phyloP scores from a whole-genome alignment of 2,113 vertebrate species.

The Thryonomys swinderianus region DNA sequence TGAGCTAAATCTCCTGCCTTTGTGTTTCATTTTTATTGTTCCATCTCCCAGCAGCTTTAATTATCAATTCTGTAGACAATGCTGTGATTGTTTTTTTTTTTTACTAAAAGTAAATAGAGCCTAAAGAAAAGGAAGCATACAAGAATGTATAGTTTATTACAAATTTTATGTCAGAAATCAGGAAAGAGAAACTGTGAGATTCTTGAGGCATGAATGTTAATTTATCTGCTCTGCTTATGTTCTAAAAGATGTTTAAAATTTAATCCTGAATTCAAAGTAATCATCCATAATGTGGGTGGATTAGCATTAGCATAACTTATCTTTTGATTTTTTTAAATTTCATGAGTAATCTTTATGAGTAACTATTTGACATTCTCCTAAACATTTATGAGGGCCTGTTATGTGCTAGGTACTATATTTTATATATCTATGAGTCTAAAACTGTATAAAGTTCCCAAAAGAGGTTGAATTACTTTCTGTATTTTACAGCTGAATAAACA shows the following conservation, averaged over 20 bases:
- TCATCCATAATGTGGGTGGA: slow-evolving; percentile 32
- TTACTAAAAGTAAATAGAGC: slow-evolving; percentile 61
- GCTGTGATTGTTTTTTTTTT: slow-evolving; percentile 23
- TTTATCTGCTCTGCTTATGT: slow-evolving; percentile 51
- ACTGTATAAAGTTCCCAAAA: not conserved
- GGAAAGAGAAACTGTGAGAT: slow-evolving; percentile 22
- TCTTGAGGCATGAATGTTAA: slow-evolving; percentile 45
- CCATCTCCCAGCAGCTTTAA: not conserved
- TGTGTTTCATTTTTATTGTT: slow-evolving; percentile 59
- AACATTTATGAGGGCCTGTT: slow-evolving; percentile 36
- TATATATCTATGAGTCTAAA: not conserved
- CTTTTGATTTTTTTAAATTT: slow-evolving; percentile 35
- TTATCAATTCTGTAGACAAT: slow-evolving; percentile 25
- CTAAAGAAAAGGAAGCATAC: not conserved
- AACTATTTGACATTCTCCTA: not conserved
- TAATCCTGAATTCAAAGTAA: slow-evolving; percentile 55
- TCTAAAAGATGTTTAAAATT: slow-evolving; percentile 61
- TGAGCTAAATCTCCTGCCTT: too few species aligned
- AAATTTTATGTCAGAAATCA: slow-evolving; percentile 52
- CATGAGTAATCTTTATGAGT: slow-evolving; percentile 45
- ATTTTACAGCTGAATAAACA: slow-evolving; percentile 10
- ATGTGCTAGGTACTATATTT: not conserved
- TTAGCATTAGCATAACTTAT: slow-evolving; percentile 58
- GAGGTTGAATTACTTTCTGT: not conserved
- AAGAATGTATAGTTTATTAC: not conserved